These are phyloP conservation scores for Thamnaconus septentrionalis DNA, from an alignment of 2,113 vertebrate species.

Conservation along the genomic window DNA sequence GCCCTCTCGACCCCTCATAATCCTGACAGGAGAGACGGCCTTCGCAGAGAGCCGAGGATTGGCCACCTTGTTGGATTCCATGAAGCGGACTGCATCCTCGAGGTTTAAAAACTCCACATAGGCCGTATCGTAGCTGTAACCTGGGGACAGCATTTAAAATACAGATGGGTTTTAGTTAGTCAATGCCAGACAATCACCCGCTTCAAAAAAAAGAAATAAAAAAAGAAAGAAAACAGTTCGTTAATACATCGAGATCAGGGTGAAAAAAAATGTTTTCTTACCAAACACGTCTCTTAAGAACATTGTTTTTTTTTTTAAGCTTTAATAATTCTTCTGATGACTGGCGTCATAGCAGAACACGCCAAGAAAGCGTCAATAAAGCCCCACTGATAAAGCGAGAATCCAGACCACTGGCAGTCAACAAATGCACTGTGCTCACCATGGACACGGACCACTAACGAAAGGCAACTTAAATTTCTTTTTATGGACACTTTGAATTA, in stretches of 20 bases:
- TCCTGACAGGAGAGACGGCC: slow-evolving; percentile 82
- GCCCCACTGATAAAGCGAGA: slow-evolving; percentile 30
- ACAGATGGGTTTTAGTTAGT: slow-evolving; percentile 99
- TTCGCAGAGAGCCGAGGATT: slow-evolving; percentile 96
- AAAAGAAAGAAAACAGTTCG: slow-evolving; percentile 65
- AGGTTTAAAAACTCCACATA: slow-evolving; percentile 99
- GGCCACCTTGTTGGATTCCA: slow-evolving; percentile 99
- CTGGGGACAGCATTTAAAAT: slow-evolving; percentile 99
- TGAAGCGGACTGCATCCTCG: slow-evolving; percentile 99
- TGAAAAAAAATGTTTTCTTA: slow-evolving; percentile 36
- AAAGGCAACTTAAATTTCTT: background rate
- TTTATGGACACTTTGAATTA: background rate
- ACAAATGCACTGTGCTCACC: slow-evolving; percentile 24
- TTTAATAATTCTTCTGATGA: slow-evolving; percentile 30
- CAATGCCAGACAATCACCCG: slow-evolving; percentile 74
- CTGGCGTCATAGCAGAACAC: slow-evolving; percentile 24
- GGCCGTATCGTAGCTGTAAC: slow-evolving; percentile 99
- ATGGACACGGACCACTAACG: slow-evolving; percentile 4
- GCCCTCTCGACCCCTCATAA: slow-evolving; percentile 85
- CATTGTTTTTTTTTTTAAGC: background rate
- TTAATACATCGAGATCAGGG: slow-evolving; percentile 63
- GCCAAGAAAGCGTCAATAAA: slow-evolving; percentile 26
- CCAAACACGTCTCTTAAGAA: slow-evolving; percentile 49
- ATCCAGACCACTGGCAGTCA: slow-evolving; percentile 35
- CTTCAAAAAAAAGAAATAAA: slow-evolving; percentile 12